Base-by-base conservation (phyloP, 2,113 vertebrate species). In the Neofelis nebulosa region DNA sequence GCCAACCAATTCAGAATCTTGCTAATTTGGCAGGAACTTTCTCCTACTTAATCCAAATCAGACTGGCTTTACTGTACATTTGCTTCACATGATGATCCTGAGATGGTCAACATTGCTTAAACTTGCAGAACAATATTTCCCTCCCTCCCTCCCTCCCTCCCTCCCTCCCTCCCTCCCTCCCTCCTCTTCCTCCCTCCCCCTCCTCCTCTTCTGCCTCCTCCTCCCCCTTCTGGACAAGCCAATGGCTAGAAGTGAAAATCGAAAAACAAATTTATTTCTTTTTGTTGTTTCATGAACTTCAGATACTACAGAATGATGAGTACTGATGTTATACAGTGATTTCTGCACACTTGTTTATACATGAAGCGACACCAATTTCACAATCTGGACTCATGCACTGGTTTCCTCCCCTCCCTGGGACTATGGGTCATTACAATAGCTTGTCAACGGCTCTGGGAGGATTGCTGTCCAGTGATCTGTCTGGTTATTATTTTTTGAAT, bases 181-280 rank as follows among this genome's bases (percentile, higher is more conserved):
- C n/a, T 36, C 45, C 27, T 13, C 38, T 8, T 9, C n/a, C 3
- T 27, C 14, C 27, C 52, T 5, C 31, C 12, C 12, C 57, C 50
- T 23, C 33, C 16, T 57, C 63, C 9, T 12, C 66, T 19, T 33
- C 68, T 4, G 19, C 9, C 0, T 13, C 19, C 23, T 73, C 69
- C 27, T 29, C 63, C 27, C 19, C 63, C 25, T 38, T 31, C 38
- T 61, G 45, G 13, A 79, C 82, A 18, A 82, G 7, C 61, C 14
- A 3, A 36, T 57, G 78, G 55, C 92, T 86, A 68, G 86, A 81
- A 93, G 93, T 63, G 66, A 95, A 96, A 97, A 82, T 31, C 61
- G 19, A 83, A 79, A 55, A 48, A 38, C 76, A 71, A 84, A 95
- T 80, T 81, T 94, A 38, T 50, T 79, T 95, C 38, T 80, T 63